phyloP scores from a whole-genome alignment of 2,797 vertebrate species.

The Xenops minutus region DNA sequence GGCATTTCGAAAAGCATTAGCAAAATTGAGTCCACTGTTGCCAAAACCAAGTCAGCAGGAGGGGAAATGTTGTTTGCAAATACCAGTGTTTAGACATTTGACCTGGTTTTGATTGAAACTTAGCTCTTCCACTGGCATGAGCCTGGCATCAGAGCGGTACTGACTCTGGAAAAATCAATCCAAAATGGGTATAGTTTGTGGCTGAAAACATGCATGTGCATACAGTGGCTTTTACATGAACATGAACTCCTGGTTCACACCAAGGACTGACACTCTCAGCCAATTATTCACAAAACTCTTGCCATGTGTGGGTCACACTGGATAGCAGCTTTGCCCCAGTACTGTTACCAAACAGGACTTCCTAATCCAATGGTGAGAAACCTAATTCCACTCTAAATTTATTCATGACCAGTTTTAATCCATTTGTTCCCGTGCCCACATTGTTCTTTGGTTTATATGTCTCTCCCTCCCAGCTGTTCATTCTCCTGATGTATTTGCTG shows the following conservation, averaged over 20 bases:
- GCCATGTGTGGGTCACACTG: background rate
- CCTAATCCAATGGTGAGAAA: background rate
- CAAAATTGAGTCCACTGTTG: background rate
- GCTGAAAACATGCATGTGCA: background rate
- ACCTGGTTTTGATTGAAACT: background rate
- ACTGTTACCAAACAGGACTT: background rate
- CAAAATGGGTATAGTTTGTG: rapidly evolving
- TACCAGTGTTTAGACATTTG: background rate
- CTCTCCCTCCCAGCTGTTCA: background rate
- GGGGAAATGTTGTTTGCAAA: background rate
- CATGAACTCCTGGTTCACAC: background rate
- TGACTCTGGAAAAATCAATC: background rate
- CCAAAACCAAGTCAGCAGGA: background rate
- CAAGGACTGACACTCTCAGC: background rate
- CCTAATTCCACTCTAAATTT: background rate
- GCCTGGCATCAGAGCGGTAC: background rate
- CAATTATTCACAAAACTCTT: background rate
- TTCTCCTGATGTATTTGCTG: background rate
- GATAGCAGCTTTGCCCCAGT: background rate
- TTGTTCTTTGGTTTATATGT: background rate
- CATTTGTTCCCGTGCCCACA: slow-evolving; percentile 12
- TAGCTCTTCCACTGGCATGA: background rate
- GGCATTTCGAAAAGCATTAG: background rate
- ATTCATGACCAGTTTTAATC: slow-evolving; percentile 25
- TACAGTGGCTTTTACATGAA: background rate